A percentile compares a stretch with the other conserved stretches of the same genome.
Conservation (phyloP, 2,797 vertebrate genomes). For the Crax fasciolata region DNA sequence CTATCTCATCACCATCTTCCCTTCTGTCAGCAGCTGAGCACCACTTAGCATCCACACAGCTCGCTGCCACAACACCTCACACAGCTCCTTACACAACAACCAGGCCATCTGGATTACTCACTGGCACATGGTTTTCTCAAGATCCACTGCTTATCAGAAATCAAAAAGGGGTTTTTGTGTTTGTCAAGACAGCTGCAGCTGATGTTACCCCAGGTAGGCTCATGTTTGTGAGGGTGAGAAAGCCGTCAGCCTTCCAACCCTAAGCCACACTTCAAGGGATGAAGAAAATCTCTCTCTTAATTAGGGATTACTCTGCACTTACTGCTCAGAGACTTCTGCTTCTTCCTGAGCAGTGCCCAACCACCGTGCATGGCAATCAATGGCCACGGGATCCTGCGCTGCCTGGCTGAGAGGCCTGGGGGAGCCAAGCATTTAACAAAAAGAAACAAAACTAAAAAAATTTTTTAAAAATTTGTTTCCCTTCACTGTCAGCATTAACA, state of each 20-base stretch:
- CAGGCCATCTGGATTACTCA: background rate
- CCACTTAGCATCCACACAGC: background rate
- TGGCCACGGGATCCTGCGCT: background rate
- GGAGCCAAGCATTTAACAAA: background rate
- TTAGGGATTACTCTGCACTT: background rate
- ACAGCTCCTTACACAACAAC: slow-evolving; percentile 25
- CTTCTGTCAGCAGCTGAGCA: slow-evolving; percentile 50
- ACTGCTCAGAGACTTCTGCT: background rate
- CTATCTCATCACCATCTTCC: slow-evolving; percentile 10
- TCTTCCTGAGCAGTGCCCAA: background rate
- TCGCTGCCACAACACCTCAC: slow-evolving; percentile 35
- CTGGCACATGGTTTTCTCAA: background rate
- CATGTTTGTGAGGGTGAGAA: background rate
- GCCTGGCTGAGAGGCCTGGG: background rate
- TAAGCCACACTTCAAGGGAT: background rate
- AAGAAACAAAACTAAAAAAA: background rate
- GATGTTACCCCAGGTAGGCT: background rate
- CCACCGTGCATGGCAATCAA: fast-evolving
- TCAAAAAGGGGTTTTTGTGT: background rate
- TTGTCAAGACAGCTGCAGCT: background rate
- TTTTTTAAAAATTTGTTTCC: background rate
- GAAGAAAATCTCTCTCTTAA: background rate
- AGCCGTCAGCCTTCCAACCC: background rate
- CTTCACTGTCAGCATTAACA: slow-evolving; percentile 29
- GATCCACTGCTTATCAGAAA: background rate